Evolutionary conservation across 2,888 invertebrate species (phyloP), one percentile per base, ranked within the genome.

Genomic region (Euplexia lucipara): DNA sequence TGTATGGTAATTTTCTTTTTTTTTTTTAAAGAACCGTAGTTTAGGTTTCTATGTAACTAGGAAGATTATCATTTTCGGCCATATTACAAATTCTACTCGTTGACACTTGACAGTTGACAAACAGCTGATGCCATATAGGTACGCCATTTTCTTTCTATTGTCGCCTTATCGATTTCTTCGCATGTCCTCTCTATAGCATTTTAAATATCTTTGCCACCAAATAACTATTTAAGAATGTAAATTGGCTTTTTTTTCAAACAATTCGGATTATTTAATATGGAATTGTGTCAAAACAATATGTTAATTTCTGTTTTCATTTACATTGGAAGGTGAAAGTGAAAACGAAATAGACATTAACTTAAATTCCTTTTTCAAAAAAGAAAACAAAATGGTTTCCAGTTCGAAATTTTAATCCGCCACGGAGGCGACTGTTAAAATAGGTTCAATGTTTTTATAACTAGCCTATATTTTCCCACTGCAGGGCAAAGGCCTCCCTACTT

Each of bases 1-100:
- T 32, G 1, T 80, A 69, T 65, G 79, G 61, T 79, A 70, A 70
- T 70, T 22, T n/a, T 74, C 64, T 42, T 48, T 34, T 12, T n/a
- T 74, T 69, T 42, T 48, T 34, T 12, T 14, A 35, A 39, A 35
- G 0, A 56, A 48, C 53, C 44, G 56, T 51, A 47, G 7, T 41
- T 53, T 56, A 26, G 3, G n/a, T 32, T 35, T 14, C 30, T 34
- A 39, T 67, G n/a, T n/a, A n/a, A n/a, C n/a, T n/a, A n/a, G n/a
- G n/a, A n/a, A n/a, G n/a, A n/a, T n/a, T n/a, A n/a, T n/a, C n/a
- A n/a, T n/a, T n/a, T n/a, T n/a, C n/a, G n/a, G n/a, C n/a, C n/a
- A n/a, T n/a, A n/a, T n/a, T n/a, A n/a, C n/a, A 34, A 42, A 49
- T 37, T 16, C 9, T 34, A n/a, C n/a, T n/a, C n/a, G n/a, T n/a